Evolutionary conservation across 2,888 invertebrate species (phyloP), one percentile per base, ranked within the genome.

Genomic region (Conops quadrifasciatus): DNA sequence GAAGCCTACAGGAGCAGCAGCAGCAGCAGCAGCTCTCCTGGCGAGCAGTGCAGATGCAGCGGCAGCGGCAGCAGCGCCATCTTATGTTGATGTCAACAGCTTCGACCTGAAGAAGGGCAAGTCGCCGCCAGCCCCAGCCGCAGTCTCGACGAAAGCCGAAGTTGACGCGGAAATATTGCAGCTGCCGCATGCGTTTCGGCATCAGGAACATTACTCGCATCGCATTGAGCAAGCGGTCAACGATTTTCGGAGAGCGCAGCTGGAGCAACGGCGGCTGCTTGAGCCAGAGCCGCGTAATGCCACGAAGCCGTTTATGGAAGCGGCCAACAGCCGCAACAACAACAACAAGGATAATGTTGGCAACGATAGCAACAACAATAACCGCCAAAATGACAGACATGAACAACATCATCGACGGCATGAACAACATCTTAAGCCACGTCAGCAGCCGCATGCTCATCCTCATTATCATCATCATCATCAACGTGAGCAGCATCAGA

Each of bases 191-290:
- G 77, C 77, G 43, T 76, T 80, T 58, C 78, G 79, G 45, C 81
- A 81, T 73, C 80, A 81, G 70, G 79, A 81, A 70, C 80, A 81
- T 67, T 79, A 80, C 64, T 77, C 77, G 72, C 79, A 80, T 68
- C 80, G 79, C 67, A 75, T 76, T 47, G 76, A 80, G 64, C 76
- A 78, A 68, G 77, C 73, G 73, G 76, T 74, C 66, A 76, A 74
- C 67, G 75, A 77, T 71, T 76, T 79, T 15, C 77, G 76, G 71
- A 65, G 65, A 45, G 72, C 74, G 43, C 76, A 75, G 71, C 72
- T 51, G 51, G 51, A 70, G 62, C 71, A 70, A 30, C 72, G 75
- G 74, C 75, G 73, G 51, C 60, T 30, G 21, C 16, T 56, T 75
- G 71, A 71, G 59, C 49, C 60, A 71, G 71, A 49, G 53, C 56